Evolutionary conservation across 2,888 invertebrate species (phyloP), one percentile per base, ranked within the genome.

Genomic region (Phalera bucephala): DNA sequence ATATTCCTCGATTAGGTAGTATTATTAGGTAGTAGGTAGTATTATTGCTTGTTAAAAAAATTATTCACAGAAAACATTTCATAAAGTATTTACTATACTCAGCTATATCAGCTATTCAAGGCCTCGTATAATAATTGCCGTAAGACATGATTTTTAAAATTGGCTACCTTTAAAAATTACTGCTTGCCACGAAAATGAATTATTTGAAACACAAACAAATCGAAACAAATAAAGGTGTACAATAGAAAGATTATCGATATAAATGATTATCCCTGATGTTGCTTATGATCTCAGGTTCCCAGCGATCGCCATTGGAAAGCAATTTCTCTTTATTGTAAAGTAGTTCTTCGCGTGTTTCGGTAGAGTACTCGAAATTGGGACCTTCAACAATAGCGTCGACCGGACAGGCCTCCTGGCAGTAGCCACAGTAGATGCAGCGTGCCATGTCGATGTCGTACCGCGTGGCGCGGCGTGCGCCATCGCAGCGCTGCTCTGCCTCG

Each of bases 371-470:
- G 79, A 99, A 99, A 78, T 99, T 99, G 0, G 99, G 99, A 5
- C 99, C 99, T 90, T 99, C 98, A 7, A 99, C 98, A 60, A 99
- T 99, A 1, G 98, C 98, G 84, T 99, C 98, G 0, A 99, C 98
- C 0, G 98, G 98, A 68, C 98, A 99, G 0, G 98, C 98, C 77
- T 99, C 98, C 85, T 99, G 99, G 77, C 99, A 99, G 76, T 98
- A 98, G 8, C 99, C 99, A 78, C 99, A 99, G 77, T 97, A 99
- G 73, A 99, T 99, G 77, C 99, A 99, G 78, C 99, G 99, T 0
- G 98, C 97, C 95, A 88, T 49, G 76, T 99, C 99, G 59, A 99
- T 99, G 83, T 99, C 99, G 72, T 99, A 99, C 50, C 99, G 93
- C 0, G 96, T 97, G 0, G 99, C 99, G 50, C 99, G 91, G 27